phyloP scores from a whole-genome alignment of 2,797 vertebrate species.

The Pangasius mekongensis region DNA sequence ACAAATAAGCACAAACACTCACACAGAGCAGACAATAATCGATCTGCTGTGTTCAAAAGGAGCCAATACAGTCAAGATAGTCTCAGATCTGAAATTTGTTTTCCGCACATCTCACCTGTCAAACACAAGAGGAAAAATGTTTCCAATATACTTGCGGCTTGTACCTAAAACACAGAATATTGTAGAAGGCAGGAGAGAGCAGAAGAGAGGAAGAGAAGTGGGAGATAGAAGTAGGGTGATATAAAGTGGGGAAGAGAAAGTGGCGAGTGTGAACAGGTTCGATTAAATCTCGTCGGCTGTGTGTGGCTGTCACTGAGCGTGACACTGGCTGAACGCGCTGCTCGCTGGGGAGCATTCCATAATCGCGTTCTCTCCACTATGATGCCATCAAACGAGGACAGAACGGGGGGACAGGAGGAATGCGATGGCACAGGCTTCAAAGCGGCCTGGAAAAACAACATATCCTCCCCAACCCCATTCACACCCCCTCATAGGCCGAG shows the following conservation, averaged over 20 bases:
- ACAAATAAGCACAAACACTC: conserved; percentile 49
- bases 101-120: conserved; percentile 68
- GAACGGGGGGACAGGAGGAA: conserved; percentile 16
- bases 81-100: conserved; percentile 78
- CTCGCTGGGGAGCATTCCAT: conserved; percentile 56
- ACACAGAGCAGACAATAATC: conserved; percentile 40
- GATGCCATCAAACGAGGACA: conserved; percentile 56
- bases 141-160: conserved; percentile 57
- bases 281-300: conserved; percentile 62
- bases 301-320: conserved; percentile 58
- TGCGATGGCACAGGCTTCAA: conserved; percentile 1
- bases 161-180: conserved; percentile 50
- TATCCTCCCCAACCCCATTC: conserved; percentile 21
- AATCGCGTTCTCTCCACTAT: conserved; percentile 53
- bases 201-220: conserved; percentile 22
- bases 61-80: conserved; percentile 73
- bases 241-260: conserved; percentile 38
- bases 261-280: conserved; percentile 51
- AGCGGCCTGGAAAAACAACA: conserved; percentile 4
- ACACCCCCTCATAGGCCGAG: conserved; percentile 36
- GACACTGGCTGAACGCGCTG: conserved; percentile 53
- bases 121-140: conserved; percentile 61
- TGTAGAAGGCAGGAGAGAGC: conserved; percentile 52
- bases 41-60: conserved; percentile 68
- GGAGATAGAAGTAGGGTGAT: conserved; percentile 49